These are phyloP conservation scores for Agrotis puta DNA, from an alignment of 2,888 invertebrate species.

Conservation along the genomic window DNA sequence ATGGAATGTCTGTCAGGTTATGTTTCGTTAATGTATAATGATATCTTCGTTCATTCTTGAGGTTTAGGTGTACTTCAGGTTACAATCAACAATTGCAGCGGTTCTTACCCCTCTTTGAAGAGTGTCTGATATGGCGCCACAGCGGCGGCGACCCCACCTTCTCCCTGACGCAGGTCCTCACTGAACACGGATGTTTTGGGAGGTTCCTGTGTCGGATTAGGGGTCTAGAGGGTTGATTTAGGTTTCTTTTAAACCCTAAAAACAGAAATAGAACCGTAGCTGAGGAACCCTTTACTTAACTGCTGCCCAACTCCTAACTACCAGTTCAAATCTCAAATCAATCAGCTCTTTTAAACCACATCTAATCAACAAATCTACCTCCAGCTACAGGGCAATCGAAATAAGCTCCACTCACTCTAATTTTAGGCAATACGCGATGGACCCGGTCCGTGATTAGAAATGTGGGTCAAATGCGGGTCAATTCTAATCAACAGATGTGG, in stretches of 20 bases:
- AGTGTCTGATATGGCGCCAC: too few relatives aligned
- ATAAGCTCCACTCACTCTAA: constrained; percentile 22
- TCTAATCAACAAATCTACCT: constrained; percentile 17
- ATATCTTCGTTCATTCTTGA: not conserved
- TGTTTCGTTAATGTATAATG: not conserved
- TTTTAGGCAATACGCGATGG: constrained; percentile 32
- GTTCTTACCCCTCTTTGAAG: too few relatives aligned
- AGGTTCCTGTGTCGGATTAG: too few relatives aligned
- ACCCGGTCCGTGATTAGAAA: constrained; percentile 48
- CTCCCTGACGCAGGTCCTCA: too few relatives aligned
- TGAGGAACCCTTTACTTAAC: too few relatives aligned
- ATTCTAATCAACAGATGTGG: constrained; percentile 52
- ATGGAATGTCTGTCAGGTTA: not conserved
- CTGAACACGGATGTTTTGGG: too few relatives aligned
- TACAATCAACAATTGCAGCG: too few relatives aligned
- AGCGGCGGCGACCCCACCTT: too few relatives aligned
- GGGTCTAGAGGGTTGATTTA: too few relatives aligned
- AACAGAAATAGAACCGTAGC: too few relatives aligned
- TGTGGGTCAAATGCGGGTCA: constrained; percentile 47
- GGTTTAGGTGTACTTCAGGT: not conserved
- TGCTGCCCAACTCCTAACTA: too few relatives aligned
- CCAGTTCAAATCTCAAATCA: not conserved
- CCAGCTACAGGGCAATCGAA: constrained; percentile 9
- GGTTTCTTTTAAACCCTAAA: too few relatives aligned
- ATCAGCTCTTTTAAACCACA: constrained; percentile 1